Conservation (phyloP, 2,797 vertebrate species). For the Brachyalestes nurse region DNA sequence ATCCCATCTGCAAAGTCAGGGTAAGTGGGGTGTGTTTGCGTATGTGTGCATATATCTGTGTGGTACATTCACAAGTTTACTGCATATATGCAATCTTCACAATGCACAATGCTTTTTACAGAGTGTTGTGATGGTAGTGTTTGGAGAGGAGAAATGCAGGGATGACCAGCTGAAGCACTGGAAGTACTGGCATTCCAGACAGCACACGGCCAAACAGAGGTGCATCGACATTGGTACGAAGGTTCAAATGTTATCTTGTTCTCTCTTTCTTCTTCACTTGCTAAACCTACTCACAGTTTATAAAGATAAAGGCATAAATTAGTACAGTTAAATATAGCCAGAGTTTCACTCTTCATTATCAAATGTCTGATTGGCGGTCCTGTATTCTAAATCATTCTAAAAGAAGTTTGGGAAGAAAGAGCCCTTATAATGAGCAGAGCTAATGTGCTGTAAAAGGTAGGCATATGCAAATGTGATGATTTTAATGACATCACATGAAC, state of each 20-base stretch:
- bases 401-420: no score
- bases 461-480: no score
- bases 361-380: no score
- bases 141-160: constrained; percentile 96
- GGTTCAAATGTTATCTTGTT: not conserved
- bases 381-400: no score
- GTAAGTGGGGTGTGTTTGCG: constrained; percentile 75
- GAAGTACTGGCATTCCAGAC: constrained; percentile 99
- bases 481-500: no score
- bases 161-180: constrained; percentile 97
- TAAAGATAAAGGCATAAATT: not conserved
- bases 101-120: constrained; percentile 57
- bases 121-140: constrained; percentile 99
- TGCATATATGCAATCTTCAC: not conserved
- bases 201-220: constrained; percentile 97
- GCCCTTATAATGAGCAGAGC: no score
- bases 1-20: constrained; percentile 98
- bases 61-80: not conserved
- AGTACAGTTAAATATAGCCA: not conserved
- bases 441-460: no score
- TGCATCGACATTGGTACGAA: constrained; percentile 96
- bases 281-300: not conserved
- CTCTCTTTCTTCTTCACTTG: not conserved
- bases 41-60: not conserved
- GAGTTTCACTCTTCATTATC: not conserved